Evolutionary conservation across 2,113 vertebrate species (phyloP).

Genomic region (Melanerpes aurifrons): DNA sequence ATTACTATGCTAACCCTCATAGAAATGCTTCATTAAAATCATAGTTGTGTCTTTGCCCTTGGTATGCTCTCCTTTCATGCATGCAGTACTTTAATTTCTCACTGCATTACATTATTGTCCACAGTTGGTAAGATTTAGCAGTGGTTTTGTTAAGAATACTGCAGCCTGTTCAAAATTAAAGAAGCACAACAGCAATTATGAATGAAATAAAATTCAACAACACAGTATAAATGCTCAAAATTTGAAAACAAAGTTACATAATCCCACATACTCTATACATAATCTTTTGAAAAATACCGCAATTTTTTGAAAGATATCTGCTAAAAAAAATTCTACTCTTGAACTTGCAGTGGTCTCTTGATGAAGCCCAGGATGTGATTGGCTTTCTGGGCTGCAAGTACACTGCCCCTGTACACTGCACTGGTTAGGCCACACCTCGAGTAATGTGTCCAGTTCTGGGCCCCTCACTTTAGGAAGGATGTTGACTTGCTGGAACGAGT

Average conservation of each 20-base stretch:
- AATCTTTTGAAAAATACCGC: neutral
- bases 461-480: too few relatives aligned
- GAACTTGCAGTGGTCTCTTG: neutral
- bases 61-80: neutral
- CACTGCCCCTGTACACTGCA: too few relatives aligned
- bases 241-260: neutral
- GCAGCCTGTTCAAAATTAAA: constrained; percentile 13
- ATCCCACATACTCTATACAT: neutral
- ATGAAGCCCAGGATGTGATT: too few relatives aligned
- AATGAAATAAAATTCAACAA: constrained; percentile 19
- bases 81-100: neutral
- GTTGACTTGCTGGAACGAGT: too few relatives aligned
- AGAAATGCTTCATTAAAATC: constrained; percentile 9
- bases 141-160: neutral
- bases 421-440: too few relatives aligned
- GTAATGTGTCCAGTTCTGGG: too few relatives aligned
- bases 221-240: neutral
- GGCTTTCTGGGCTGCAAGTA: too few relatives aligned
- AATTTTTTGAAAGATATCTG: neutral
- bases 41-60: constrained; percentile 3
- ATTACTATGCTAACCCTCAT: neutral
- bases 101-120: constrained; percentile 15
- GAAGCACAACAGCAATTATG: neutral
- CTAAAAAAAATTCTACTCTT: neutral
- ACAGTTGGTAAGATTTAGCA: neutral